Evolutionary conservation across 2,888 invertebrate species (phyloP), one percentile per base, ranked within the genome.

Genomic region (Lamproptera curius): DNA sequence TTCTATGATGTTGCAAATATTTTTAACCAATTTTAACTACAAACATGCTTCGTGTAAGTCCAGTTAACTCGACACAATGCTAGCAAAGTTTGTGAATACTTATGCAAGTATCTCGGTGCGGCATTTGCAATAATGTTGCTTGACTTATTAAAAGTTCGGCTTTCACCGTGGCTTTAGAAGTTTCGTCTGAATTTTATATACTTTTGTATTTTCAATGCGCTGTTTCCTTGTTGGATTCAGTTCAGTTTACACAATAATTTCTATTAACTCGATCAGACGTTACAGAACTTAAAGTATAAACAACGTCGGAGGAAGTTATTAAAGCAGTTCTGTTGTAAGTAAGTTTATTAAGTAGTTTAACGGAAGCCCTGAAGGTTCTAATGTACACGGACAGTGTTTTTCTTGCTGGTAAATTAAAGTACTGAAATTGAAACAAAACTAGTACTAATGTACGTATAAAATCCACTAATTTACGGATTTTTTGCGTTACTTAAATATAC

Each of bases 111-210:
- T 39, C 34, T 42, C 28, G 23, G 11, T 6, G 31, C 34, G 40
- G n/a, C 39, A 15, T 48, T 40, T 2, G 35, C 38, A 48, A 46
- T 35, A 46, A 42, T 34, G 34, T 49, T 28, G 39, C 39, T 39
- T 20, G 39, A 49, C 43, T 48, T 42, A 42, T 39, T 48, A 48
- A 48, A 43, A 42, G 42, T 43, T 43, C 16, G 42, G 42, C 38
- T 42, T 42, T 47, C 34, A 42, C 42, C 42, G 16, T 38, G 9
- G 16, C 42, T 42, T 33, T 38, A 42, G 26, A 33, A 43, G 34
- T 43, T 48, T 20, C 10, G 23, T 37, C 16, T 26, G 38, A 48
- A 42, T 42, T 37, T 35, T 34, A 43, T 39, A 34, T 28, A 42
- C 38, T 48, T 42, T 42, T 23, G 39, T 34, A 43, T 43, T 33